A percentile compares a stretch with the other conserved stretches of the same genome.
Conservation (phyloP, 2,113 vertebrate genomes). For the Bagarius yarrelli region DNA sequence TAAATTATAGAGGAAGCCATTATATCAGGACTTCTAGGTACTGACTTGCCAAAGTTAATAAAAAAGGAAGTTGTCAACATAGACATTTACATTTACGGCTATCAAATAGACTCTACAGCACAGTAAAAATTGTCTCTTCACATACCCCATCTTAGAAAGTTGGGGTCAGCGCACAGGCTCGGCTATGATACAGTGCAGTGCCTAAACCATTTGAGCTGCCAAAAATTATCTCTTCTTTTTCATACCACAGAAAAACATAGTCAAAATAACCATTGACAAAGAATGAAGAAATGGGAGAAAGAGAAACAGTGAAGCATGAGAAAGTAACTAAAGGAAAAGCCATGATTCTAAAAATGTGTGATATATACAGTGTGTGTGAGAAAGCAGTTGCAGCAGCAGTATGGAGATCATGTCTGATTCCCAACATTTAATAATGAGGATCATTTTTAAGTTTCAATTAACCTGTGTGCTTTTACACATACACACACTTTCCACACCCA, state of each 20-base stretch:
- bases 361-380: constrained; percentile 54
- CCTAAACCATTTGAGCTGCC: too few species aligned
- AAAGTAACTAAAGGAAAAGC: constrained; percentile 15
- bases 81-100: neutral
- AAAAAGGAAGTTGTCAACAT: too few species aligned
- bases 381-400: constrained; percentile 46
- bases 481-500: constrained; percentile 9
- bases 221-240: too few species aligned
- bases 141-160: too few species aligned
- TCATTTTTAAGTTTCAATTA: constrained; percentile 42
- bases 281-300: neutral
- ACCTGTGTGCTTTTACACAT: constrained; percentile 29
- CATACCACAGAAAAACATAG: too few species aligned
- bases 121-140: too few species aligned
- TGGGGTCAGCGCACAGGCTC: too few species aligned
- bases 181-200: too few species aligned
- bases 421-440: constrained; percentile 53
- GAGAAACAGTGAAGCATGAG: neutral
- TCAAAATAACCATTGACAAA: neutral
- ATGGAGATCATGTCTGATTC: constrained; percentile 52
- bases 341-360: constrained; percentile 46
- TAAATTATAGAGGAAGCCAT: too few species aligned
- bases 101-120: too few species aligned
- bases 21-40: too few species aligned
- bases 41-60: too few species aligned